Conservation (phyloP, 2,113 vertebrate species). For the Stigmatopora argus region DNA sequence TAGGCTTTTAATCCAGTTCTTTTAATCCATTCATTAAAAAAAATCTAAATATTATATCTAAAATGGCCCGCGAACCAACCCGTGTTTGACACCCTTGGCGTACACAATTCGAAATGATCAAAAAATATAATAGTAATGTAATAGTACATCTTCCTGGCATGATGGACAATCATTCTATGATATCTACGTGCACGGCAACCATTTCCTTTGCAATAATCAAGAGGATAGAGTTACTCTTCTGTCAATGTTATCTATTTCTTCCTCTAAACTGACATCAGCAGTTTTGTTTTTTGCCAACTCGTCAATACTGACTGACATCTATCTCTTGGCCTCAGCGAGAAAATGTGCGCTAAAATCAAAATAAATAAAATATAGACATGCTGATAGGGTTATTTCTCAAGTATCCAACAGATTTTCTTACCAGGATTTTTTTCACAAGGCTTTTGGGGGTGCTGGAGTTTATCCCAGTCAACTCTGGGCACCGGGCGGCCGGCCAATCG, state of each 20-base stretch:
- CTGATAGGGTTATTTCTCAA: background rate
- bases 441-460: too few relatives aligned
- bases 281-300: constrained; percentile 48
- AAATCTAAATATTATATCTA: too few relatives aligned
- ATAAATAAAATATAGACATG: constrained; percentile 3
- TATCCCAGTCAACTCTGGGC: background rate
- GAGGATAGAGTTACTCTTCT: constrained; percentile 37
- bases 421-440: too few relatives aligned
- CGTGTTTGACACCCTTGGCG: too few relatives aligned
- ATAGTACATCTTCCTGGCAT: constrained; percentile 18
- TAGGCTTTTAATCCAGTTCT: too few relatives aligned
- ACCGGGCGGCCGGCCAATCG: too few relatives aligned
- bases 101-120: too few relatives aligned
- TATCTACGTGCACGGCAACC: constrained; percentile 18
- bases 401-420: background rate
- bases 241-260: constrained; percentile 54
- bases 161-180: constrained; percentile 28
- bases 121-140: too few relatives aligned
- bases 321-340: constrained; percentile 21
- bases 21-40: too few relatives aligned
- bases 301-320: constrained; percentile 51
- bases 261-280: constrained; percentile 54
- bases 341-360: background rate
- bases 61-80: too few relatives aligned
- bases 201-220: constrained; percentile 58